A percentile compares a stretch with the other conserved stretches of the same genome.
Evolutionary conservation across 2,113 vertebrate genomes (phyloP).

Genomic region (Leptobrachium ailaonicum): DNA sequence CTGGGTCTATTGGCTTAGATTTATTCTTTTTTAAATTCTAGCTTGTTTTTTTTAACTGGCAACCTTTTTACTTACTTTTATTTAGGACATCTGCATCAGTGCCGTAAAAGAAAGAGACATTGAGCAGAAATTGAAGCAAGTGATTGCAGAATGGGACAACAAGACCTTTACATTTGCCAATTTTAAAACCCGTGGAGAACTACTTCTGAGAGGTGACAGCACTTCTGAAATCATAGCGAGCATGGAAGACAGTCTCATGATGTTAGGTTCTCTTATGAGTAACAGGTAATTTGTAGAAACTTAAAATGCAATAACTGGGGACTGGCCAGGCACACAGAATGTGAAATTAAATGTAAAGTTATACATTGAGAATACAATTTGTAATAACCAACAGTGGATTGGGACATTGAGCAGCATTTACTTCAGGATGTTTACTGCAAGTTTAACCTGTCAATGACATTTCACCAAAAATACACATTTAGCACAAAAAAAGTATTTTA

Average conservation of each 20-base stretch:
- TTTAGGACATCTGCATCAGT: conserved; percentile 89
- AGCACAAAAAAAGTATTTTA: too few species aligned
- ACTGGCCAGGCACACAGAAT: too few species aligned
- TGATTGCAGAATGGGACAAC: conserved; percentile 89
- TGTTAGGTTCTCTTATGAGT: conserved; percentile 87
- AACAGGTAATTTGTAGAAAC: conserved; percentile 75
- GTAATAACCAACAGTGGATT: too few species aligned
- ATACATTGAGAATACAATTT: too few species aligned
- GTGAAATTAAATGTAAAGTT: too few species aligned
- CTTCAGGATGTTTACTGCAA: too few species aligned
- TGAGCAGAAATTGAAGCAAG: conserved; percentile 91
- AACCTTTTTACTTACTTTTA: neutral
- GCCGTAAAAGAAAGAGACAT: conserved; percentile 93
- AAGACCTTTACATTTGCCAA: conserved; percentile 81
- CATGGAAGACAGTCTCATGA: conserved; percentile 94
- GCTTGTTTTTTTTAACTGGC: too few species aligned
- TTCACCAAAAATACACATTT: too few species aligned
- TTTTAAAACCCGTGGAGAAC: conserved; percentile 90
- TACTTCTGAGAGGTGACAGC: conserved; percentile 88
- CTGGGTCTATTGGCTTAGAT: too few species aligned
- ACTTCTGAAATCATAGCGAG: conserved; percentile 84
- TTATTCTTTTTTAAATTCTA: too few species aligned
- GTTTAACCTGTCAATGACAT: too few species aligned
- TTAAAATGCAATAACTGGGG: neutral
- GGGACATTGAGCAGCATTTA: too few species aligned